A percentile compares a stretch with the other conserved stretches of the same genome.
phyloP scores from a whole-genome alignment of 2,888 invertebrate species.

The Nephrotoma guestfalica region DNA sequence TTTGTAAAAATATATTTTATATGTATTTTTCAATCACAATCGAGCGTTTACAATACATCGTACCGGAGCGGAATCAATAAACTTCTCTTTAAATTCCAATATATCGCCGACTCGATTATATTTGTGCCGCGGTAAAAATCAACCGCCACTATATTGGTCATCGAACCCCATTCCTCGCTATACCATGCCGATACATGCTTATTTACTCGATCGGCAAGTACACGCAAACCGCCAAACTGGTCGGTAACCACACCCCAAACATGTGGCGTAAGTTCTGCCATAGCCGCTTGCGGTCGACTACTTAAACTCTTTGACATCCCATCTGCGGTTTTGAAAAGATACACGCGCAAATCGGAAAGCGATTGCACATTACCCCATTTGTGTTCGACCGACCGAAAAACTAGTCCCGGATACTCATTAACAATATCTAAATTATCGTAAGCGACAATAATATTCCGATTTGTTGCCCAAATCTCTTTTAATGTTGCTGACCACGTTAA shows the following conservation, averaged over 20 bases:
- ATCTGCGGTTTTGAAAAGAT: slow-evolving; percentile 34
- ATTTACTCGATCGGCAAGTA: slow-evolving; percentile 47
- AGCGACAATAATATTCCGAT: slow-evolving; percentile 36
- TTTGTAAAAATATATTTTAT: neutral
- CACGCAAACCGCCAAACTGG: slow-evolving; percentile 40
- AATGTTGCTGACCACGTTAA: slow-evolving; percentile 34
- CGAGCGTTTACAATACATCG: neutral
- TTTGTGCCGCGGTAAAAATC: slow-evolving; percentile 47
- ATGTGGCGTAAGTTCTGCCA: slow-evolving; percentile 54
- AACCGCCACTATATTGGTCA: slow-evolving; percentile 45
- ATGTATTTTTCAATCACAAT: neutral
- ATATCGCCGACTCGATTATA: slow-evolving; percentile 35
- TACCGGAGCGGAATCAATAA: neutral
- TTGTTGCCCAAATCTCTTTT: slow-evolving; percentile 35
- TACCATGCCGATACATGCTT: slow-evolving; percentile 43
- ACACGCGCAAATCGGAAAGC: slow-evolving; percentile 36
- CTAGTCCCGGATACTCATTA: slow-evolving; percentile 22
- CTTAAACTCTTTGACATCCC: slow-evolving; percentile 27
- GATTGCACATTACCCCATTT: slow-evolving; percentile 52
- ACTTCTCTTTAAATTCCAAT: slow-evolving; percentile 23
- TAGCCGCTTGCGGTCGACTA: slow-evolving; percentile 39
- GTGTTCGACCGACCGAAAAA: slow-evolving; percentile 45
- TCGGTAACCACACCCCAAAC: slow-evolving; percentile 41
- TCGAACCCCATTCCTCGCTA: slow-evolving; percentile 31
- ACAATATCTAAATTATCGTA: slow-evolving; percentile 34